phyloP scores from a whole-genome alignment of 2,888 invertebrate species.

The Bruchidius siliquastri region DNA sequence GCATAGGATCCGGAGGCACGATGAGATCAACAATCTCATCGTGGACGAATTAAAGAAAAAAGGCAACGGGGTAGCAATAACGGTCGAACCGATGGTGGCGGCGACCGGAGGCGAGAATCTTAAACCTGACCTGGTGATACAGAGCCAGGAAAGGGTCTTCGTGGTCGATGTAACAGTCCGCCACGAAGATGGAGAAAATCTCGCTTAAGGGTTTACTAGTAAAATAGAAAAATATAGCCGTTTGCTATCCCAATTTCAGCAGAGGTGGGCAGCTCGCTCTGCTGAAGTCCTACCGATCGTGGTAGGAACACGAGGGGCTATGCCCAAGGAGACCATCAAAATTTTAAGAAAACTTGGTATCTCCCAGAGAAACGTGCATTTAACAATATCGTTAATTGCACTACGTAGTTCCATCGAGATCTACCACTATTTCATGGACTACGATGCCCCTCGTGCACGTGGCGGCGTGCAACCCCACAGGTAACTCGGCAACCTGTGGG shows the following conservation, averaged over 20 bases:
- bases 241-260: constrained; percentile 22
- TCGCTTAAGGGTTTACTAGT: constrained; percentile 21
- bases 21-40: constrained; percentile 25
- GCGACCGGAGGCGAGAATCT: constrained; percentile 20
- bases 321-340: constrained; percentile 29
- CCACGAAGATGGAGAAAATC: constrained; percentile 19
- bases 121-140: constrained; percentile 29
- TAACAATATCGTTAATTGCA: constrained; percentile 31
- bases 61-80: constrained; percentile 15
- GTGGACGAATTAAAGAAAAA: constrained; percentile 10
- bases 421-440: constrained; percentile 32
- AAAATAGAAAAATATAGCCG: constrained; percentile 29
- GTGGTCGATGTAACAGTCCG: constrained; percentile 33
- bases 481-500: background rate
- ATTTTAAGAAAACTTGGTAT: constrained; percentile 25
- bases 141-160: constrained; percentile 23
- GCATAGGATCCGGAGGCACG: constrained; percentile 24
- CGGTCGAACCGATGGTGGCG: constrained; percentile 17
- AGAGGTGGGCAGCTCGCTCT: constrained; percentile 9
- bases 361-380: constrained; percentile 12
- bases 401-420: constrained; percentile 30
- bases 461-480: background rate
- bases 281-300: constrained; percentile 33
- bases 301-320: constrained; percentile 35
- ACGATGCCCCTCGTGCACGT: constrained; percentile 22